Conservation (phyloP, 1,140 invertebrate species). For the Himalopsyche phryganea region DNA sequence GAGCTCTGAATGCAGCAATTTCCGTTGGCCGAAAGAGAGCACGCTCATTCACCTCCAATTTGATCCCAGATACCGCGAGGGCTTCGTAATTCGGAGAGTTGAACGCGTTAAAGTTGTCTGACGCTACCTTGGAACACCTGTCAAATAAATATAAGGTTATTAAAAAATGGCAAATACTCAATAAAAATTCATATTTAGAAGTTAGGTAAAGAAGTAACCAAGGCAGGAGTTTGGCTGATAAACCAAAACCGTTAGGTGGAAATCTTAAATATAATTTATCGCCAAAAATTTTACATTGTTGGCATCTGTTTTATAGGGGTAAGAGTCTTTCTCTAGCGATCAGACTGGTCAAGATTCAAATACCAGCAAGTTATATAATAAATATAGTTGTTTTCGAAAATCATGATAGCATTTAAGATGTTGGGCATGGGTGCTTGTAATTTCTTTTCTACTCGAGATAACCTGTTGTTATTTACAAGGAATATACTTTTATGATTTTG, state of each 20-base stretch:
- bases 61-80: conserved; percentile 78
- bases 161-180: too few relatives aligned
- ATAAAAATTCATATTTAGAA: background rate
- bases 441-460: too few relatives aligned
- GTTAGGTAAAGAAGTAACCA: background rate
- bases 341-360: too few relatives aligned
- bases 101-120: conserved; percentile 82
- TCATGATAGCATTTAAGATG: too few relatives aligned
- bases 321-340: too few relatives aligned
- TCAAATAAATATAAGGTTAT: background rate
- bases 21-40: conserved; percentile 69
- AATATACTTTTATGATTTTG: too few relatives aligned
- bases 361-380: too few relatives aligned
- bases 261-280: background rate
- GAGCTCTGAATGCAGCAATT: conserved; percentile 75
- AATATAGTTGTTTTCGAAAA: too few relatives aligned
- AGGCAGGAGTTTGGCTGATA: background rate
- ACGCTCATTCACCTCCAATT: conserved; percentile 74
- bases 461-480: too few relatives aligned
- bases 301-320: too few relatives aligned
- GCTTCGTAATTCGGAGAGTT: conserved; percentile 83
- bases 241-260: background rate
- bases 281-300: background rate
- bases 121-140: conserved; percentile 76
- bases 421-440: too few relatives aligned